Evolutionary conservation across 1,140 invertebrate species (phyloP), one percentile per base, ranked within the genome.

Genomic region (Papilio polytes): DNA sequence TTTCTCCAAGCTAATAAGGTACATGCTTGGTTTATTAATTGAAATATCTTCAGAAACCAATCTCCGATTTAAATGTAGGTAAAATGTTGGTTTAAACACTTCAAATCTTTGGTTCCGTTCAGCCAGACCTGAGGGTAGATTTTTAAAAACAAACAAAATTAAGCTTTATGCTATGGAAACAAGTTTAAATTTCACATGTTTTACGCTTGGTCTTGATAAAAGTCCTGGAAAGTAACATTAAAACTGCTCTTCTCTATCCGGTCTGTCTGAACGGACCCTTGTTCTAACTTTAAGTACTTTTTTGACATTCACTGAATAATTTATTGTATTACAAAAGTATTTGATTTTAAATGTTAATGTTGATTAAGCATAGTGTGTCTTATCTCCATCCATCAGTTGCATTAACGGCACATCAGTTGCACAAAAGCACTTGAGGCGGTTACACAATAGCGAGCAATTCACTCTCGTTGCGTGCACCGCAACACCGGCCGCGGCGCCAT

Each of bases 381-480:
- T 85, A 91, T 89, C 87, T 86, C 83, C 53, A 80, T 81, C 78
- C 85, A 92, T 92, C 89, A 86, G 87, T 86, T 87, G 85, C 86
- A 89, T 87, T 92, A 93, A 93, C 91, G 89, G 91, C 85, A 91
- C 90, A 93, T 94, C 91, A 92, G 87, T 92, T 92, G 91, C 91
- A 93, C 90, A 91, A 91, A 48, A 92, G 83, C 86, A 84, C 83
- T 83, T 81, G 78, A 81, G 74, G 56, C 36, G 76, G 86, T 94
- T 94, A 89, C 92, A 93, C 92, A 94, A 94, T 89, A 83, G 31
- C 82, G 84, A 79, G 83, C 87, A 89, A 90, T 90, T 93, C 89
- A 93, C 92, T 94, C 90, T 94, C 90, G 91, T 90, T 92, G 90
- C 83, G 81, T 86, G 85, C 85, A 66, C 80, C 56, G 82, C 82